phyloP scores from a whole-genome alignment of 1,140 invertebrate genomes.

The Drosophila ironensis region DNA sequence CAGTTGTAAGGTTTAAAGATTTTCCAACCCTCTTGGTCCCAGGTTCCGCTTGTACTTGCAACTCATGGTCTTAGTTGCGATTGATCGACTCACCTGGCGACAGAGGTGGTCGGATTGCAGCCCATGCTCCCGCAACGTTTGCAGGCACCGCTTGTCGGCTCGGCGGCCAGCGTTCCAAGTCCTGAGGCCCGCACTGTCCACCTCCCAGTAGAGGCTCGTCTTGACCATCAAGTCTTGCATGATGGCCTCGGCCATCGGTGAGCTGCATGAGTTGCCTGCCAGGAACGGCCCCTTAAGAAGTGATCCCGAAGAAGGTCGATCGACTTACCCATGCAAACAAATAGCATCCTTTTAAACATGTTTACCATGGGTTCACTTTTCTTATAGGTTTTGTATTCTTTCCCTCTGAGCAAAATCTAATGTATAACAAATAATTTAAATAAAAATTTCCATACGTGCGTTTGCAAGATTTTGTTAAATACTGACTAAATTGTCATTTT shows the following conservation, averaged over 20 bases:
- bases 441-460: conserved; percentile 2
- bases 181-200: conserved; percentile 63
- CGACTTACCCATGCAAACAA: conserved; percentile 67
- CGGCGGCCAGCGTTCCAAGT: conserved; percentile 61
- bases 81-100: conserved; percentile 31
- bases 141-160: conserved; percentile 44
- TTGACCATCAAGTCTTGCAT: conserved; percentile 65
- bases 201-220: conserved; percentile 67
- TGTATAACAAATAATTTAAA: conserved; percentile 11
- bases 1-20: too few relatives aligned
- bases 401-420: too few relatives aligned
- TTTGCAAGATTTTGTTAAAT: conserved; percentile 1
- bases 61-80: too few relatives aligned
- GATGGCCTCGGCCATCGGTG: conserved; percentile 63
- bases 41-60: too few relatives aligned
- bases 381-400: not conserved
- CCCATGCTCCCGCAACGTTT: conserved; percentile 49
- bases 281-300: too few relatives aligned
- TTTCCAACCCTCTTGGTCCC: too few relatives aligned
- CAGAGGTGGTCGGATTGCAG: conserved; percentile 56
- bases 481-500: not conserved
- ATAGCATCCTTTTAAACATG: conserved; percentile 41
- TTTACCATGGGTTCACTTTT: too few relatives aligned
- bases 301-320: too few relatives aligned
- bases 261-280: conserved; percentile 70